Percentiles rank a stretch among this genome's conserved stretches.
phyloP scores from a whole-genome alignment of 2,888 invertebrate species.

The Drosophila mulleri region DNA sequence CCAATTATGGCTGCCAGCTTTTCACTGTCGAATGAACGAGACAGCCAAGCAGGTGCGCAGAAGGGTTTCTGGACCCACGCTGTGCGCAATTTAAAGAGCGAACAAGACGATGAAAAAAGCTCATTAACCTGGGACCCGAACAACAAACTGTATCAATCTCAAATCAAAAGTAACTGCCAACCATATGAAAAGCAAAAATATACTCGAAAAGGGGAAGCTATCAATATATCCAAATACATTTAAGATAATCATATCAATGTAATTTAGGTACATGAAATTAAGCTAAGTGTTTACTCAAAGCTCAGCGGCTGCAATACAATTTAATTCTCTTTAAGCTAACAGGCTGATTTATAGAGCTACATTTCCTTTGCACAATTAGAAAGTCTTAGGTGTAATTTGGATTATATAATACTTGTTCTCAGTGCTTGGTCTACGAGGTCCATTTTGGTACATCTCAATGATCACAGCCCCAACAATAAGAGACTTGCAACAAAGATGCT shows the following conservation, averaged over 20 bases:
- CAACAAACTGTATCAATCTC: slow-evolving; percentile 15
- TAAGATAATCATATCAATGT: background rate
- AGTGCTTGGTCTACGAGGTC: background rate
- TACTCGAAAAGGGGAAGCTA: background rate
- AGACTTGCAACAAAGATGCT: slow-evolving; percentile 49
- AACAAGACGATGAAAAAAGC: slow-evolving; percentile 23
- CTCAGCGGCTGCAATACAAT: background rate
- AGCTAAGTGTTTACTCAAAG: background rate
- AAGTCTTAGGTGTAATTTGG: slow-evolving; percentile 9
- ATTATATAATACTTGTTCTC: slow-evolving; percentile 34
- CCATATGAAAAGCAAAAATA: background rate
- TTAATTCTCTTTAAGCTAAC: background rate
- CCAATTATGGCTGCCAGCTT: slow-evolving; percentile 72
- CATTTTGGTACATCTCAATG: slow-evolving; percentile 16
- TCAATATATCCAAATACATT: background rate
- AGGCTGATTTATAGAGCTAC: background rate
- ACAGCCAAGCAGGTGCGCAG: slow-evolving; percentile 52
- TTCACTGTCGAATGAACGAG: slow-evolving; percentile 54
- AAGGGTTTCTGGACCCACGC: slow-evolving; percentile 52
- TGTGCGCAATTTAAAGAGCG: slow-evolving; percentile 38
- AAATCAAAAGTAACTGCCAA: background rate
- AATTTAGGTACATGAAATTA: background rate
- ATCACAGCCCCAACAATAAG: slow-evolving; percentile 33
- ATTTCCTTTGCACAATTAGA: slow-evolving; percentile 10
- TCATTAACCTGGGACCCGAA: slow-evolving; percentile 15